Percentiles rank a stretch among this genome's conserved stretches.
Evolutionary conservation across 2,888 invertebrate genomes (phyloP).

Genomic region (Nebria salina): DNA sequence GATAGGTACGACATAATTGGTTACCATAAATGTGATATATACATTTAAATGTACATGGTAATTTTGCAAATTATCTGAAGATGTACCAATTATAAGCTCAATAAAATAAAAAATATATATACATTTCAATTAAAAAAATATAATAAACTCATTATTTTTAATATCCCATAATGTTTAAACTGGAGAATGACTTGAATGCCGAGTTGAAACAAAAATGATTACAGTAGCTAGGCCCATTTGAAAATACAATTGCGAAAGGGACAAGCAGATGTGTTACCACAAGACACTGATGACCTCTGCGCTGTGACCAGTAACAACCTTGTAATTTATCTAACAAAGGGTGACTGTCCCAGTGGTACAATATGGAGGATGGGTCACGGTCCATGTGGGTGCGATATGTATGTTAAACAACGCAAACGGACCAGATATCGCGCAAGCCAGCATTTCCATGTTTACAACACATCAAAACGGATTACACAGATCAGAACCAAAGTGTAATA

Average conservation of each 20-base stretch:
- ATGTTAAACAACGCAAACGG: conserved; percentile 39
- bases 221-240: conserved; percentile 3
- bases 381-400: conserved; percentile 28
- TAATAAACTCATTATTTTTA: too few species aligned
- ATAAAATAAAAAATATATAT: too few species aligned
- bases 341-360: conserved; percentile 10
- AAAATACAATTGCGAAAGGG: conserved; percentile 28
- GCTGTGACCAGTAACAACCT: conserved; percentile 24
- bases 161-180: too few species aligned
- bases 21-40: background rate
- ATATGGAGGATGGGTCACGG: conserved; percentile 3
- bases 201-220: background rate
- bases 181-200: too few species aligned
- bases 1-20: background rate
- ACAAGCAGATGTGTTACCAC: conserved; percentile 6
- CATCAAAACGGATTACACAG: conserved; percentile 33
- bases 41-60: too few species aligned
- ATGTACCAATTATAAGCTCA: too few species aligned
- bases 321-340: conserved; percentile 39
- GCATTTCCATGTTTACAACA: conserved; percentile 18
- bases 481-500: conserved; percentile 14
- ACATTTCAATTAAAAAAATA: too few species aligned
- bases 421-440: conserved; percentile 7
- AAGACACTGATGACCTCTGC: conserved; percentile 11
- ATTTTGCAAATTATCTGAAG: too few species aligned